Conservation (phyloP, 2,113 vertebrate genomes). For the Chloropsis hardwickii region DNA sequence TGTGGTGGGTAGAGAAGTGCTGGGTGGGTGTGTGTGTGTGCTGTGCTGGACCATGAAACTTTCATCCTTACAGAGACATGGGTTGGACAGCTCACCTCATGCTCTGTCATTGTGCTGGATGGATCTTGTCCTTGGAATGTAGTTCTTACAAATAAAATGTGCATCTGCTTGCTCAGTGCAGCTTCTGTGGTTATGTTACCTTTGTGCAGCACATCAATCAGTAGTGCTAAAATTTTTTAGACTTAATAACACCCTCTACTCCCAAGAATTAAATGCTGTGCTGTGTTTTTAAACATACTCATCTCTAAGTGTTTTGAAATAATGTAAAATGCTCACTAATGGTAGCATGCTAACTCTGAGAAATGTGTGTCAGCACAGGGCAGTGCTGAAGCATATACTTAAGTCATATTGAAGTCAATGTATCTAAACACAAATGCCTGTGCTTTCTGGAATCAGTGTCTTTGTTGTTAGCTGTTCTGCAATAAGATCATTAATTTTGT, state of each 20-base stretch:
- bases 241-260: background rate
- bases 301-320: background rate
- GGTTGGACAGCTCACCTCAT: accelerated
- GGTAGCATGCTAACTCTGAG: background rate
- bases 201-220: background rate
- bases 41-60: background rate
- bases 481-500: background rate
- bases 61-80: background rate
- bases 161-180: background rate
- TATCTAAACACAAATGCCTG: background rate
- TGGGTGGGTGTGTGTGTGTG: accelerated
- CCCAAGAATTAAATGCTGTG: background rate
- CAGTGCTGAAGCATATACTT: background rate
- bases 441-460: background rate
- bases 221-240: background rate
- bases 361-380: background rate
- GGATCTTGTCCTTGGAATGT: background rate
- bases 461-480: background rate
- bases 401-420: background rate
- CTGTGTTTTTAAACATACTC: background rate
- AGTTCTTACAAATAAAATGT: background rate
- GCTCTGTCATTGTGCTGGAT: background rate
- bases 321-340: background rate
- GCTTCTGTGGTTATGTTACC: background rate
- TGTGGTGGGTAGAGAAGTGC: accelerated